Conservation (phyloP, 2,797 vertebrate genomes). For the Falco peregrinus region DNA sequence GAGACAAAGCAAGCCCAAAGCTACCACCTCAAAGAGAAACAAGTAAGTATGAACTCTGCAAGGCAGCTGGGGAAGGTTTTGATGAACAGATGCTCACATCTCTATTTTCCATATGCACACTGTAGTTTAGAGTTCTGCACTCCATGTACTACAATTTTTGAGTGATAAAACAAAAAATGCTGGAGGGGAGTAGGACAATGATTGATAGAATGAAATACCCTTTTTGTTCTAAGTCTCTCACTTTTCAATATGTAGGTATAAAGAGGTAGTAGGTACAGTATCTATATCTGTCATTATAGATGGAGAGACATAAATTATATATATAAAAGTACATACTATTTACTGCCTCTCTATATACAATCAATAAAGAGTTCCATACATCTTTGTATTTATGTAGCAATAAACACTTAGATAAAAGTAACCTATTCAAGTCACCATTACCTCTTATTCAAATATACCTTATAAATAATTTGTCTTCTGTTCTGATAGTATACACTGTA, state of each 20-base stretch:
- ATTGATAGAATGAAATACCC: not conserved
- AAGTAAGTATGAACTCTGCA: not conserved
- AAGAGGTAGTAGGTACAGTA: not conserved
- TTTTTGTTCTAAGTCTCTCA: not conserved
- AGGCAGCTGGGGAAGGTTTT: not conserved
- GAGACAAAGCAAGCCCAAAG: not conserved
- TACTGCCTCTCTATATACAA: not conserved
- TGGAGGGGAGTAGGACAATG: not conserved
- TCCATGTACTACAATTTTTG: not conserved
- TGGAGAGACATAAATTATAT: not conserved
- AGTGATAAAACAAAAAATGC: not conserved
- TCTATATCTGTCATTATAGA: not conserved
- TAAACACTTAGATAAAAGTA: slow-evolving; percentile 25
- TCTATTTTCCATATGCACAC: not conserved
- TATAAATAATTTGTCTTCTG: not conserved
- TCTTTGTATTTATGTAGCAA: slow-evolving; percentile 21
- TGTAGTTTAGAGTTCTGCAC: not conserved
- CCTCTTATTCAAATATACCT: slow-evolving; percentile 8
- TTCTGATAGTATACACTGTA: not conserved
- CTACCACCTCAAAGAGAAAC: not conserved
- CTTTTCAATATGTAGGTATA: not conserved
- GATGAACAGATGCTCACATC: not conserved
- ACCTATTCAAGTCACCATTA: slow-evolving; percentile 41
- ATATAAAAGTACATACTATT: not conserved
- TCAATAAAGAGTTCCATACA: not conserved